A percentile compares a stretch with the other conserved stretches of the same genome.
phyloP scores from a whole-genome alignment of 1,140 invertebrate species.

The Liolophura sinensis region DNA sequence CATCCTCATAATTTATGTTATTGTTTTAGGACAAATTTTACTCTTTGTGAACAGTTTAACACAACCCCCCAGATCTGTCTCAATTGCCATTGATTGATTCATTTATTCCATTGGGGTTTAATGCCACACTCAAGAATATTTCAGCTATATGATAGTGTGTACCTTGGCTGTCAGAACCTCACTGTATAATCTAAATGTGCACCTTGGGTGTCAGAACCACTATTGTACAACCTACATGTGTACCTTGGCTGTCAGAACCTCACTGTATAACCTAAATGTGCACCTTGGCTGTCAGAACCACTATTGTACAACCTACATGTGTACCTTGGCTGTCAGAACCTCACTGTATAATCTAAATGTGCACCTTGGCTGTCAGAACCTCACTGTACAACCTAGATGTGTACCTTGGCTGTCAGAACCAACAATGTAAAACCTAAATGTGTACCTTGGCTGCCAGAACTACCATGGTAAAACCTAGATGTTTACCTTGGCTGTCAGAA shows the following conservation, averaged over 20 bases:
- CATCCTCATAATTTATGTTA: too few relatives aligned
- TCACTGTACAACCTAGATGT: neutral
- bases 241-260: neutral
- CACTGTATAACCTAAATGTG: neutral
- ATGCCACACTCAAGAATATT: neutral
- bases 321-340: too few relatives aligned
- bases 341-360: too few relatives aligned
- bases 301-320: too few relatives aligned
- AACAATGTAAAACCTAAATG: neutral
- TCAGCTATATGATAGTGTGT: neutral
- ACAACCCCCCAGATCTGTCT: too few relatives aligned
- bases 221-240: neutral
- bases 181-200: slow-evolving; percentile 2
- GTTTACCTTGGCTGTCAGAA: neutral
- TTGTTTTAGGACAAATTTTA: too few relatives aligned
- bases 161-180: neutral
- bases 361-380: too few relatives aligned
- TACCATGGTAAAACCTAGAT: neutral
- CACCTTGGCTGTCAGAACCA: neutral
- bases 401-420: neutral
- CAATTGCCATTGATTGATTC: too few relatives aligned
- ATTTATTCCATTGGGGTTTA: too few relatives aligned
- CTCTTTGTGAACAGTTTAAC: too few relatives aligned
- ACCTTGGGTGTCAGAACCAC: neutral
- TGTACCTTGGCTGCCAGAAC: neutral